Percentiles rank a stretch among this genome's conserved stretches.
Evolutionary conservation across 2,113 vertebrate genomes (phyloP).

Genomic region (Aptenodytes patagonicus): DNA sequence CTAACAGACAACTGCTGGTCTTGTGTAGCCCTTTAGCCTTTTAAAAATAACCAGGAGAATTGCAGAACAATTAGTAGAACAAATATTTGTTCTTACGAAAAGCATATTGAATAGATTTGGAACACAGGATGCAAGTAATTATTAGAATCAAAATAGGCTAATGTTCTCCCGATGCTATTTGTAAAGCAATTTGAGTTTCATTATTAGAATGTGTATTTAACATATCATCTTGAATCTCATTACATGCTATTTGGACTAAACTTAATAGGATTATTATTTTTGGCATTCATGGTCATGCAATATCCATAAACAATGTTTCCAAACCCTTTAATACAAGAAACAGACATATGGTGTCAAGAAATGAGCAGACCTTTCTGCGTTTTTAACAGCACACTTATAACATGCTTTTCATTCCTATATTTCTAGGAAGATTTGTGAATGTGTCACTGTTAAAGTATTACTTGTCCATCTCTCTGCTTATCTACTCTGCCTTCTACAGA

Average conservation of each 20-base stretch:
- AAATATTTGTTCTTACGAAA: constrained; percentile 70
- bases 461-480: background rate
- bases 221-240: constrained; percentile 71
- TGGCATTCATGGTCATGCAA: constrained; percentile 64
- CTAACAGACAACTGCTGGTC: constrained; percentile 63
- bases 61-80: constrained; percentile 70
- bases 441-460: background rate
- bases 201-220: constrained; percentile 70
- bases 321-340: constrained; percentile 55
- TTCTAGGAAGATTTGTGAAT: constrained; percentile 7
- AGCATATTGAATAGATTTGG: constrained; percentile 74
- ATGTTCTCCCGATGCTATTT: constrained; percentile 66
- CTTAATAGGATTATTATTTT: constrained; percentile 71
- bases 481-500: background rate
- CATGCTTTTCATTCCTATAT: background rate
- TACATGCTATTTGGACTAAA: constrained; percentile 68
- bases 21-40: constrained; percentile 46
- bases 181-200: constrained; percentile 71
- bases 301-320: constrained; percentile 60
- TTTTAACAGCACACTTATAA: constrained; percentile 8
- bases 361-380: background rate
- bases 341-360: constrained; percentile 50
- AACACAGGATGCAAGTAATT: constrained; percentile 72
- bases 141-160: constrained; percentile 72
- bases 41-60: constrained; percentile 68